phyloP scores from a whole-genome alignment of 2,888 invertebrate species.

The Drosophila borealis region DNA sequence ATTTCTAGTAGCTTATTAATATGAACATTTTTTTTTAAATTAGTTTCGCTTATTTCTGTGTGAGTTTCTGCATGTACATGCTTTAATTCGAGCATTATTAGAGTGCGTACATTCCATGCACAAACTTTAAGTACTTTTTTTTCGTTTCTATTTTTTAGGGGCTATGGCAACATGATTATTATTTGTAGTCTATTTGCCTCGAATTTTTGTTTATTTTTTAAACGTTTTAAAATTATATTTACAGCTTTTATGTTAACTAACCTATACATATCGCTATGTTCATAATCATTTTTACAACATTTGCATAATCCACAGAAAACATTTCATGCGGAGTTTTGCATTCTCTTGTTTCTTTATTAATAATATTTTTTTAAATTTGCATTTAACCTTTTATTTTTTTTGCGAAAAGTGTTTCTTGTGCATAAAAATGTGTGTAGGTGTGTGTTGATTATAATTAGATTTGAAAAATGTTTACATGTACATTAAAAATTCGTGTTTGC shows the following conservation, averaged over 20 bases:
- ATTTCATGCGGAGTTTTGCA: conserved; percentile 55
- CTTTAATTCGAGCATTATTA: conserved; percentile 28
- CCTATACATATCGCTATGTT: conserved; percentile 52
- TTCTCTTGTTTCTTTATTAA: not conserved
- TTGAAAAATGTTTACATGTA: conserved; percentile 55
- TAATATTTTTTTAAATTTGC: conserved; percentile 23
- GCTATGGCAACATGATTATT: conserved; percentile 52
- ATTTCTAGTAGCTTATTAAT: conserved; percentile 60
- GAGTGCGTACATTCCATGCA: conserved; percentile 38
- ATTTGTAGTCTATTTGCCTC: conserved; percentile 55
- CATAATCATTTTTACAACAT: conserved; percentile 69
- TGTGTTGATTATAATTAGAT: conserved; percentile 43
- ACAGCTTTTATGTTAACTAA: conserved; percentile 62
- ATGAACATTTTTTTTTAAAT: conserved; percentile 48
- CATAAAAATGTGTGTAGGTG: conserved; percentile 39
- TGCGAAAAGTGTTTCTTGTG: conserved; percentile 38
- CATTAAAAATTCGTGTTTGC: conserved; percentile 67
- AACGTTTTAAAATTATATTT: conserved; percentile 72
- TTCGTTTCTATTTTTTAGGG: conserved; percentile 7
- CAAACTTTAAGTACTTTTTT: conserved; percentile 1
- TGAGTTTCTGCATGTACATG: conserved; percentile 2
- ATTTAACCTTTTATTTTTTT: conserved; percentile 15
- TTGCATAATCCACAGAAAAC: conserved; percentile 69
- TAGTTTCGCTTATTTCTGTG: conserved; percentile 18
- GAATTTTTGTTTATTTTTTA: conserved; percentile 44